Evolutionary conservation across 2,113 vertebrate species (phyloP).

Genomic region (Amblyornis subalaris): DNA sequence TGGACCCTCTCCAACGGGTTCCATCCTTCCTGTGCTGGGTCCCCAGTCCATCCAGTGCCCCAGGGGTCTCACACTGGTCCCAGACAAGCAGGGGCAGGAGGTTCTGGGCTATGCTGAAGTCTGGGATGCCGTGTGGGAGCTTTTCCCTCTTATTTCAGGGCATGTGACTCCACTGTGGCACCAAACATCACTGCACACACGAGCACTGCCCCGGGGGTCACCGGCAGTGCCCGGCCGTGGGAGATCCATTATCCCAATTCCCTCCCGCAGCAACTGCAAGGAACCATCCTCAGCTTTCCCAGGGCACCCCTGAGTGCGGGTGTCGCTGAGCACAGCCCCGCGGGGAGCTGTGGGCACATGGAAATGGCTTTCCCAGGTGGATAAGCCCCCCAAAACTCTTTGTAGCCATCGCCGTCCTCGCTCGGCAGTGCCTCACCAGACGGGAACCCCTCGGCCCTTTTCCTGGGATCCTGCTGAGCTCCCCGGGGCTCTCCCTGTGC

Average conservation of each 20-base stretch:
- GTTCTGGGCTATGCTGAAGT: not conserved
- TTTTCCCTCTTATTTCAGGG: not conserved
- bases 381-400: not conserved
- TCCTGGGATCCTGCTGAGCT: not conserved
- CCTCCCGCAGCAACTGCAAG: not conserved
- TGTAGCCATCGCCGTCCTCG: not conserved
- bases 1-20: accelerated
- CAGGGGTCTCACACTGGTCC: not conserved
- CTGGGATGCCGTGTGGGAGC: not conserved
- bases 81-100: not conserved
- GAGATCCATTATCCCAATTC: accelerated
- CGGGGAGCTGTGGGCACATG: not conserved
- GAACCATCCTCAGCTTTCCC: not conserved
- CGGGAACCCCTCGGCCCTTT: not conserved
- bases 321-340: not conserved
- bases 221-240: accelerated
- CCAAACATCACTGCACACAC: accelerated
- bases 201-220: not conserved
- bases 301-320: not conserved
- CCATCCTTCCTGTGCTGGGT: not conserved
- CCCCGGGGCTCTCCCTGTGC: not conserved
- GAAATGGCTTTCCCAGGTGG: not conserved
- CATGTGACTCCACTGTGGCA: not conserved
- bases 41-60: too few species aligned
- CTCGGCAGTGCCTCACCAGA: not conserved